Evolutionary conservation across 2,113 vertebrate genomes (phyloP).

Genomic region (Phalacrocorax pelagicus): DNA sequence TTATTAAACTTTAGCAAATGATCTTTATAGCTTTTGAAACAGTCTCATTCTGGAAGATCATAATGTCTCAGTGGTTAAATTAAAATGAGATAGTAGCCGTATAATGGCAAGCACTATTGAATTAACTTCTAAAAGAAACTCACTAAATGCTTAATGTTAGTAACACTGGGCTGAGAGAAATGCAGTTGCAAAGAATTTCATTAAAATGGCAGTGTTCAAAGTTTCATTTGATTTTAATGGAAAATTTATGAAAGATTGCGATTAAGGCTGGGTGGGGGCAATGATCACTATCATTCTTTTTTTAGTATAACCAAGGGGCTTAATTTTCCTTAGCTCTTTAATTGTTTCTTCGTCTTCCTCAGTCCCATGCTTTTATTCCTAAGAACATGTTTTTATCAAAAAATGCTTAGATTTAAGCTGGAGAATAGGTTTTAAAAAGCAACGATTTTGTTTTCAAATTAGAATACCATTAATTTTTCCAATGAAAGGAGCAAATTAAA

Average conservation of each 20-base stretch:
- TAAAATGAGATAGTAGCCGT: neutral
- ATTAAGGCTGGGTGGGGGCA: neutral
- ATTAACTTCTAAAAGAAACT: constrained; percentile 22
- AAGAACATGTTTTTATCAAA: neutral
- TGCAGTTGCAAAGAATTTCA: neutral
- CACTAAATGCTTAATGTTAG: neutral
- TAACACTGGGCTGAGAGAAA: neutral
- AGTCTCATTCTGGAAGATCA: neutral
- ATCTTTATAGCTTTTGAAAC: constrained; percentile 5
- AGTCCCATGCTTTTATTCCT: neutral
- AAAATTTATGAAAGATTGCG: neutral
- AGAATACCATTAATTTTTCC: neutral
- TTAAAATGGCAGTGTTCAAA: neutral
- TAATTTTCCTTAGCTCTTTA: neutral
- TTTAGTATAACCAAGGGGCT: neutral
- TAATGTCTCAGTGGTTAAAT: neutral
- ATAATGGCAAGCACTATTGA: neutral
- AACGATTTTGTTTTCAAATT: neutral
- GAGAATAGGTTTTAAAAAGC: neutral
- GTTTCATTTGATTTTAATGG: constrained; percentile 13
- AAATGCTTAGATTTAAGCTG: neutral
- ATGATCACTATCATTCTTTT: neutral
- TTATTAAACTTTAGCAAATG: constrained; percentile 18
- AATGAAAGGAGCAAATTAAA: neutral
- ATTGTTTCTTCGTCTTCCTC: neutral